Base-by-base conservation (phyloP, 2,888 invertebrate species). In the Leptinotarsa tumamoca region DNA sequence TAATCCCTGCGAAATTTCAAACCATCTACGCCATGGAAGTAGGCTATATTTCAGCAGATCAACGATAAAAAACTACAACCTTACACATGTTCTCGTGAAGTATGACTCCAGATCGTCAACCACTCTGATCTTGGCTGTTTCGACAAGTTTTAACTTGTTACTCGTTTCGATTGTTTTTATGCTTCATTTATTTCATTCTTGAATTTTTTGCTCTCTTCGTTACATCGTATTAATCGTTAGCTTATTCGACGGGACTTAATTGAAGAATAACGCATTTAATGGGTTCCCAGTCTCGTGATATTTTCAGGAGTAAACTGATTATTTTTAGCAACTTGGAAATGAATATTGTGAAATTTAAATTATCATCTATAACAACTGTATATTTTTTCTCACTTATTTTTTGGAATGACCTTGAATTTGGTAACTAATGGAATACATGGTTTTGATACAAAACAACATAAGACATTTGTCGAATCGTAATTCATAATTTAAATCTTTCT, bases 71-170 rank as follows among this genome's bases (percentile, higher is more conserved):
- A 74, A 43, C 21, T 69, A 17, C 70, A 66, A 74, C 73, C 71
- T 69, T 69, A 74, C 66, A 70, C 73, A 73, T 74, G 70, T 70
- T 69, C 56, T 51, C 52, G 70, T 70, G 69, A 70, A 52, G 66
- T 74, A 74, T 74, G 73, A 71, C 23, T 61, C 50, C 61, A 14
- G 23, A 61, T 71, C 63, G 63, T 71, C 71, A 71, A 71, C 27
- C 63, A 61, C 71, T 71, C 56, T 50, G 61, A 56, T 61, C 71
- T 61, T 63, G 58, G 50, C 49, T 71, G 61, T 50, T 61, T 71
- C 50, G 49, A 74, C 73, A 74, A 69, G 73, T 74, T 70, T 17
- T 14, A 61, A 74, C 73, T 66, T 74, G 73, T 74, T 63, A 49
- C 49, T 43, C n/a, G 50, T 61, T 58, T 21, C 50, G 17, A 71